Evolutionary conservation across 2,113 vertebrate species (phyloP).

Genomic region (Thamnophis sirtalis): DNA sequence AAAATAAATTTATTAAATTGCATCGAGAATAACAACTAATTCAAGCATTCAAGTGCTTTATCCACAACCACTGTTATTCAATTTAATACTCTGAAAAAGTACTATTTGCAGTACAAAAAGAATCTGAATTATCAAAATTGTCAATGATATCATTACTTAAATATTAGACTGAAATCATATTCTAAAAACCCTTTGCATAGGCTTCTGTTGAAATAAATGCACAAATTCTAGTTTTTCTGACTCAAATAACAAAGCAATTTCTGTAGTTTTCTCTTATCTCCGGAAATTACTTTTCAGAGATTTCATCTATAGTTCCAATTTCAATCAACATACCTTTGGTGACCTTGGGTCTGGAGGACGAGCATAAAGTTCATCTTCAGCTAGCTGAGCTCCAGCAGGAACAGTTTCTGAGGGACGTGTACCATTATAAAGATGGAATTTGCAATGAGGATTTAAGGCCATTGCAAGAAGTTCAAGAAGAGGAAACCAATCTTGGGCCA

Average conservation of each 20-base stretch:
- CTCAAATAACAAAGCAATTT: neutral
- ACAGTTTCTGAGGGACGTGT: constrained; percentile 97
- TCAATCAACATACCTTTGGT: constrained; percentile 81
- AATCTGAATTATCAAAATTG: neutral
- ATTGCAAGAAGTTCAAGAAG: constrained; percentile 98
- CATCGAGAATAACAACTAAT: neutral
- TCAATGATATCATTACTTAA: neutral
- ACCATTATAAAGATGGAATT: constrained; percentile 99
- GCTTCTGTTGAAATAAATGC: neutral
- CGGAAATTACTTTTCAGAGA: neutral
- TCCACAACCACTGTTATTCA: neutral
- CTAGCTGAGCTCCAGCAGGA: constrained; percentile 91
- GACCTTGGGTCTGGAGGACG: constrained; percentile 96
- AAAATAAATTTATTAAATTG: neutral
- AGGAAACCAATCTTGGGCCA: constrained; percentile 99
- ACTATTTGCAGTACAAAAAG: neutral
- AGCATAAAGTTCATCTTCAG: constrained; percentile 96
- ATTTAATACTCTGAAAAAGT: neutral
- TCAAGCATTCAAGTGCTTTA: neutral
- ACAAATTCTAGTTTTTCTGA: neutral
- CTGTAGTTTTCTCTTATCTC: neutral
- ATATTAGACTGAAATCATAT: neutral
- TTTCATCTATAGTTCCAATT: constrained; percentile 15
- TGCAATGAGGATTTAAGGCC: constrained; percentile 99
- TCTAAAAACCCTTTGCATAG: neutral